A percentile compares a stretch with the other conserved stretches of the same genome.
phyloP scores from a whole-genome alignment of 2,797 vertebrate genomes.

The Anabacerthia variegaticeps region DNA sequence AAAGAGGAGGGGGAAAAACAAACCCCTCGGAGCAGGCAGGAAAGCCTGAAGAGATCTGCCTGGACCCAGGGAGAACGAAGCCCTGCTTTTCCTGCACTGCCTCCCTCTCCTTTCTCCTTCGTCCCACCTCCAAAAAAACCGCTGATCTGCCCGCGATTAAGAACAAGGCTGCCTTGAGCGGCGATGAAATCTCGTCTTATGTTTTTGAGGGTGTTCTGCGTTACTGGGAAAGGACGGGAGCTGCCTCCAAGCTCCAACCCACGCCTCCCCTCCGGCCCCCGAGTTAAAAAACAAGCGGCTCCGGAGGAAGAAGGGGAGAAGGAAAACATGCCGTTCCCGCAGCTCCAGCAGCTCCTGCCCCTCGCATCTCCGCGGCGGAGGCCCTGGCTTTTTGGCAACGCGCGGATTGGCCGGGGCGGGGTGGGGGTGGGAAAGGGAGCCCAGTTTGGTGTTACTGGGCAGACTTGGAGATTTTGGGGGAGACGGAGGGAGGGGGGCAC shows the following conservation, averaged over 20 bases:
- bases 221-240: not conserved
- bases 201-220: not conserved
- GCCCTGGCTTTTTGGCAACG: not conserved
- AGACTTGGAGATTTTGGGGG: slow-evolving; percentile 59
- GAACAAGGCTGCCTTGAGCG: not conserved
- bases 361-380: not conserved
- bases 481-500: not conserved
- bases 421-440: slow-evolving; percentile 2
- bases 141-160: not conserved
- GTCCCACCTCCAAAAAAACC: not conserved
- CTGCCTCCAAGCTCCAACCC: not conserved
- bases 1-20: not conserved
- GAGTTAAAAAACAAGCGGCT: not conserved
- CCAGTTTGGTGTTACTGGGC: slow-evolving; percentile 47
- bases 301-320: not conserved
- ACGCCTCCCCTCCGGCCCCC: not conserved
- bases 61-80: not conserved
- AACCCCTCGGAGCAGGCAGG: not conserved
- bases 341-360: slow-evolving; percentile 50
- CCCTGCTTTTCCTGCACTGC: not conserved
- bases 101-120: not conserved
- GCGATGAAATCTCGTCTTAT: not conserved
- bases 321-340: slow-evolving; percentile 64
- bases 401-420: slow-evolving; percentile 12
- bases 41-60: not conserved